These are phyloP conservation scores for Piaya cayana DNA, from an alignment of 2,113 vertebrate genomes.

Conservation along the genomic window DNA sequence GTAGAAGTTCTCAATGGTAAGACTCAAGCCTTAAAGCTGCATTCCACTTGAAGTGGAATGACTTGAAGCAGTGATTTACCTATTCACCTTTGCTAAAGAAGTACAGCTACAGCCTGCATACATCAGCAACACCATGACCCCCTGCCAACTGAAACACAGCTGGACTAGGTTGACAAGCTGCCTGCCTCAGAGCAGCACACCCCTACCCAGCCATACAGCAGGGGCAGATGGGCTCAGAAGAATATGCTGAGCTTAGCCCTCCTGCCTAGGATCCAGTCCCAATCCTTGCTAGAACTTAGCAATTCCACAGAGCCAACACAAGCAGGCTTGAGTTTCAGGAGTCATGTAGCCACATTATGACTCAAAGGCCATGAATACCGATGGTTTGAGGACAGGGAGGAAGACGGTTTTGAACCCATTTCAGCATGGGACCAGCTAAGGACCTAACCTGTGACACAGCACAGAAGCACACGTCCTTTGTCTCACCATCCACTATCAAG, in stretches of 20 bases:
- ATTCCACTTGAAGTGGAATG: neutral
- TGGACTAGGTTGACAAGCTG: accelerated
- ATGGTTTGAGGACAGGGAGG: neutral
- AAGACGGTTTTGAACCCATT: neutral
- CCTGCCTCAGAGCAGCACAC: neutral
- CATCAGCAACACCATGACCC: accelerated
- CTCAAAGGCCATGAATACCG: neutral
- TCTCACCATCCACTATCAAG: neutral
- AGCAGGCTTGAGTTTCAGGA: neutral
- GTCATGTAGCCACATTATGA: neutral
- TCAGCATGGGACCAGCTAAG: neutral
- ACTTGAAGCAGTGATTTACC: neutral
- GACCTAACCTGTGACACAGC: neutral
- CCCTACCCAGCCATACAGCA: neutral
- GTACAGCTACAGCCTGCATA: neutral
- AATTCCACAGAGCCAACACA: neutral
- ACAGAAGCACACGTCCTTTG: neutral
- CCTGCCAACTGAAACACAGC: neutral
- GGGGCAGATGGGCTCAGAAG: neutral
- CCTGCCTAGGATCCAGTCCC: neutral
- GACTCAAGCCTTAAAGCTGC: neutral
- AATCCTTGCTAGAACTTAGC: neutral
- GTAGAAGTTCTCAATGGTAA: neutral
- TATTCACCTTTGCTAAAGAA: neutral
- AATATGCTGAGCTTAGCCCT: neutral